Percentiles rank a stretch among this genome's conserved stretches.
Evolutionary conservation across 2,797 vertebrate species (phyloP).

Genomic region (Anniella stebbinsi): DNA sequence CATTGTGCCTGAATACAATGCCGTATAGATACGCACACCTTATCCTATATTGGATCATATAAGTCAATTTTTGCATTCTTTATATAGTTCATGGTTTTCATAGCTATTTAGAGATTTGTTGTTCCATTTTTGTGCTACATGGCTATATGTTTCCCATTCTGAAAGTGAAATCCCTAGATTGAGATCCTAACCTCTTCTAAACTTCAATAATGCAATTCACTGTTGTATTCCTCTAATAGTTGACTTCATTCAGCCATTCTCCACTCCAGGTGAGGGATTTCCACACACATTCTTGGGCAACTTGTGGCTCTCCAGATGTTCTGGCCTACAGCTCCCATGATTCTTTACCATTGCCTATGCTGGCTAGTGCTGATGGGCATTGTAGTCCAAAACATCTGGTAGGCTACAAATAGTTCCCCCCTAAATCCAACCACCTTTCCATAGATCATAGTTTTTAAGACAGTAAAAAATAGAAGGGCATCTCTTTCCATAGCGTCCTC

Average conservation of each 20-base stretch:
- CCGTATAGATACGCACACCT: too few species aligned
- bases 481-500: background rate
- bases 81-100: background rate
- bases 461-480: background rate
- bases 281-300: slow-evolving; percentile 1
- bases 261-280: background rate
- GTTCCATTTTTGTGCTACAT: background rate
- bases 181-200: background rate
- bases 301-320: too few species aligned
- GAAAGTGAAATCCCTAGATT: too few species aligned
- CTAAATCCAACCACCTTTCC: background rate
- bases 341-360: too few species aligned
- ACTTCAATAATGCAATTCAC: background rate
- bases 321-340: too few species aligned
- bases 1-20: background rate
- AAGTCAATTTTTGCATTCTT: background rate
- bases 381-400: too few species aligned
- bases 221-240: background rate
- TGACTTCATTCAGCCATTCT: background rate
- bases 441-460: background rate
- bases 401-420: too few species aligned
- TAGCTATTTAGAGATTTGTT: background rate
- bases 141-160: background rate
- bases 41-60: background rate
- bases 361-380: too few species aligned